phyloP scores from a whole-genome alignment of 2,888 invertebrate genomes.

The Trissolcus brochymenae region DNA sequence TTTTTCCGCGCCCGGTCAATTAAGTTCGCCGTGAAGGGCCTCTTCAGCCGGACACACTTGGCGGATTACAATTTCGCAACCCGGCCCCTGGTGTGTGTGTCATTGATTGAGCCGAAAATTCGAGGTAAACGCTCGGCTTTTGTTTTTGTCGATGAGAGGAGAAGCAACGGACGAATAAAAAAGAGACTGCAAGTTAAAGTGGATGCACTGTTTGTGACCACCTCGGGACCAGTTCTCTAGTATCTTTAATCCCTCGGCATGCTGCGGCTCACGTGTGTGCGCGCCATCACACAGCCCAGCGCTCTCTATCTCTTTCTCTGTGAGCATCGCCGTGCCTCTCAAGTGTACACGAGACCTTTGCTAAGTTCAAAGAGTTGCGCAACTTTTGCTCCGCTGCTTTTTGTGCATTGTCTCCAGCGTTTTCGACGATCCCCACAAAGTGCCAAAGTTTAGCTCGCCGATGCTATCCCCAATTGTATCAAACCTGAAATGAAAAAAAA shows the following conservation, averaged over 20 bases:
- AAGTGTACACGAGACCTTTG: conserved; percentile 32
- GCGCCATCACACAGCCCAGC: conserved; percentile 12
- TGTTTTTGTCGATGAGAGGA: conserved; percentile 25
- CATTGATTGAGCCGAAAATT: neutral
- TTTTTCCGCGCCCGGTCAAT: conserved; percentile 24
- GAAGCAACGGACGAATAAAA: neutral
- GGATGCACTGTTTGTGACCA: conserved; percentile 46
- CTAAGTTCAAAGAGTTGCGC: conserved; percentile 29
- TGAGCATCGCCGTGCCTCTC: conserved; percentile 15
- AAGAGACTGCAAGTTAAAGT: conserved; percentile 30
- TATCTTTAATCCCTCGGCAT: conserved; percentile 51
- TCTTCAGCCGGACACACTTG: neutral
- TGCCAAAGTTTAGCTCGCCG: neutral
- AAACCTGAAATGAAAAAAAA: no score
- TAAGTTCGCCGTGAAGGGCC: conserved; percentile 2
- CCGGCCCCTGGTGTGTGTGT: neutral
- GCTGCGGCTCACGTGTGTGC: conserved; percentile 18
- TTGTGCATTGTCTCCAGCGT: conserved; percentile 19
- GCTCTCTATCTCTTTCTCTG: neutral
- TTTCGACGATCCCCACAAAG: conserved; percentile 2
- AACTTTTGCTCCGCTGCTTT: conserved; percentile 21
- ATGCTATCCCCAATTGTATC: neutral
- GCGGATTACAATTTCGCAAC: neutral
- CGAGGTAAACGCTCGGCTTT: conserved; percentile 24
- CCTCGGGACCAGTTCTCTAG: conserved; percentile 46